Conservation (phyloP, 2,888 invertebrate species). For the Malachius bipustulatus region DNA sequence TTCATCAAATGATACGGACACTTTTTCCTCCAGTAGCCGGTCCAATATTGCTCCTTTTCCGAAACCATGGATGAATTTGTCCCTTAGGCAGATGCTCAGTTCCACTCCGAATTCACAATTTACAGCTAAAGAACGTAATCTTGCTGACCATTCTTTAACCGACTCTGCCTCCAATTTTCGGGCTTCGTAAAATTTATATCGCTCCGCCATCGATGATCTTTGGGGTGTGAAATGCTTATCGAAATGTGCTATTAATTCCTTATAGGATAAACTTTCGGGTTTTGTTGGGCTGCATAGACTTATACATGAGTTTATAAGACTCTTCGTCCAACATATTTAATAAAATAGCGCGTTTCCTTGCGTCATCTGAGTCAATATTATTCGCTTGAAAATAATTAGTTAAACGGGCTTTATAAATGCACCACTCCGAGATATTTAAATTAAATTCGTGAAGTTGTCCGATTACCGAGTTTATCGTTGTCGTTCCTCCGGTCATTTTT, state of each 20-base stretch:
- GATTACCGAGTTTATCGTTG: too few relatives aligned
- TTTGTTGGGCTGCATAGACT: conserved; percentile 10
- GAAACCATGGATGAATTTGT: conserved; percentile 10
- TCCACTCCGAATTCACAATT: conserved; percentile 12
- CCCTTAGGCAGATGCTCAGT: conserved; percentile 5
- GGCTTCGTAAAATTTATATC: conserved; percentile 11
- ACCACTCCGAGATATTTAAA: too few relatives aligned
- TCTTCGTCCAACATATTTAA: conserved; percentile 11
- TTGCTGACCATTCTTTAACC: conserved; percentile 10
- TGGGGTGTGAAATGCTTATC: conserved; percentile 11
- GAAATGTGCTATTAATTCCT: conserved; percentile 9
- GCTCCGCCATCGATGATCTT: conserved; percentile 8
- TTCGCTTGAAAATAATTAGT: too few relatives aligned
- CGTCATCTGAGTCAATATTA: too few relatives aligned
- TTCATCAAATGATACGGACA: conserved; percentile 6
- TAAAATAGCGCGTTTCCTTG: too few relatives aligned
- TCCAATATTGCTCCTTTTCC: conserved; percentile 9
- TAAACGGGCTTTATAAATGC: too few relatives aligned
- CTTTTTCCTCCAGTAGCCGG: conserved; percentile 8
- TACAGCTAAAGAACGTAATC: conserved; percentile 9
- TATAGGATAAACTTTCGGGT: conserved; percentile 8
- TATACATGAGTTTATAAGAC: conserved; percentile 12
- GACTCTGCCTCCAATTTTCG: conserved; percentile 6
- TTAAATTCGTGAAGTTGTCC: too few relatives aligned
- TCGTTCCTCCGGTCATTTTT: too few relatives aligned